Conservation (phyloP, 2,113 vertebrate species). For the Platycercus adscitus region DNA sequence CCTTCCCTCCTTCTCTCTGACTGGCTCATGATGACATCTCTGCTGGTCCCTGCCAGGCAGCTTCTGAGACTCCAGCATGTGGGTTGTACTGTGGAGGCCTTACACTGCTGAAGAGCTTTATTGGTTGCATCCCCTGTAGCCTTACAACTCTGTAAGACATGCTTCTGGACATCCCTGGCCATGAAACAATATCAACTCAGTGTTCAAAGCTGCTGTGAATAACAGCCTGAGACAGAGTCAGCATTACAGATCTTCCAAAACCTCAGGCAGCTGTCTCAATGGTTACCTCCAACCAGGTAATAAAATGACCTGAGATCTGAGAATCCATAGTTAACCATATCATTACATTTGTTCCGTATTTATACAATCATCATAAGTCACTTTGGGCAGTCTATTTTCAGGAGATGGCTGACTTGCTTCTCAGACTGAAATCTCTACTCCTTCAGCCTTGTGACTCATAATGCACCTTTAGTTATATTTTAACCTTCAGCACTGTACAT, state of each 20-base stretch:
- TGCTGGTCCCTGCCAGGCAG: background rate
- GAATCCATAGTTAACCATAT: background rate
- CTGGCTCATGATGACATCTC: background rate
- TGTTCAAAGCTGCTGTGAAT: background rate
- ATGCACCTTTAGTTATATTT: conserved; percentile 55
- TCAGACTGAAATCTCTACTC: conserved; percentile 35
- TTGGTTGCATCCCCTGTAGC: too few species aligned
- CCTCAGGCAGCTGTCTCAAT: background rate
- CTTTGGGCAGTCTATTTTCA: conserved; percentile 14
- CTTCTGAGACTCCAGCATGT: background rate
- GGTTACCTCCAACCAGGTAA: background rate
- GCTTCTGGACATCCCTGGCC: background rate
- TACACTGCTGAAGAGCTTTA: background rate
- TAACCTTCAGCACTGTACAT: conserved; percentile 42
- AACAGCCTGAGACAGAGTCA: background rate
- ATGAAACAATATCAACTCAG: background rate
- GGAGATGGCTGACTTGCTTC: conserved; percentile 26
- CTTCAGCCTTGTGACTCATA: conserved; percentile 56
- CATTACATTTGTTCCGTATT: background rate
- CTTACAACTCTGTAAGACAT: background rate
- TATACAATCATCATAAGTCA: conserved; percentile 11
- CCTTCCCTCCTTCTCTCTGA: background rate
- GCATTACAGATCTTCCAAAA: background rate
- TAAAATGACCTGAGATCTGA: background rate
- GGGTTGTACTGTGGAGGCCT: background rate